These are phyloP conservation scores for Cephus rjabovi DNA, from an alignment of 2,888 invertebrate species.

Conservation along the genomic window DNA sequence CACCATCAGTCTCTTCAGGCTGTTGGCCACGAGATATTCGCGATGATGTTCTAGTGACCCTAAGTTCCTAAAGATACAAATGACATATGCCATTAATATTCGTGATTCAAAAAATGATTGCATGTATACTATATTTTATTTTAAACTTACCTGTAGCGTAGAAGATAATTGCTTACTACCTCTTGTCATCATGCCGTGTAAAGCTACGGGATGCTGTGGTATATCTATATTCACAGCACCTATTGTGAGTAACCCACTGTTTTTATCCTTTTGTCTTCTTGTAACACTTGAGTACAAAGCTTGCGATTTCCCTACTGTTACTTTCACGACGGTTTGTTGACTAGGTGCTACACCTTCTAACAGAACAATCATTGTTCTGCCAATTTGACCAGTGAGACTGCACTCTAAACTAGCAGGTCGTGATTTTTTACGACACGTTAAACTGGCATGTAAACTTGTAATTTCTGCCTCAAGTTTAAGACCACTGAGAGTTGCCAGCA, in stretches of 20 bases:
- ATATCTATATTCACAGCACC: slow-evolving; percentile 94
- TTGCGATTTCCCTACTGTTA: slow-evolving; percentile 92
- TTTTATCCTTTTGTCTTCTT: slow-evolving; percentile 81
- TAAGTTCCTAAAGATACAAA: slow-evolving; percentile 72
- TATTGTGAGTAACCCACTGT: slow-evolving; percentile 84
- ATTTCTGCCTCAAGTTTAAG: slow-evolving; percentile 95
- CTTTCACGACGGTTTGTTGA: slow-evolving; percentile 94
- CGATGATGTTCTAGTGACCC: slow-evolving; percentile 84
- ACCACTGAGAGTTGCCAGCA: slow-evolving; percentile 92
- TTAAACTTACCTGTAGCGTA: slow-evolving; percentile 79
- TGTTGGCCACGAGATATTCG: slow-evolving; percentile 77
- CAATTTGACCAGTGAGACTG: slow-evolving; percentile 89
- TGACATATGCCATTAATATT: neutral
- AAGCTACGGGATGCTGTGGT: slow-evolving; percentile 97
- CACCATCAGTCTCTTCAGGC: slow-evolving; percentile 68
- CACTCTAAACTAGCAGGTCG: slow-evolving; percentile 79
- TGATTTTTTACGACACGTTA: slow-evolving; percentile 90
- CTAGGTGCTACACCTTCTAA: slow-evolving; percentile 91
- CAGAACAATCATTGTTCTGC: slow-evolving; percentile 90
- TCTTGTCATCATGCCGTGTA: slow-evolving; percentile 98
- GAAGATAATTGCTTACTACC: slow-evolving; percentile 93
- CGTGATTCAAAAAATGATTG: slow-evolving; percentile 8
- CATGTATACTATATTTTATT: slow-evolving; percentile 2
- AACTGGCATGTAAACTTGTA: slow-evolving; percentile 89
- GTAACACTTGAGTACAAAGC: slow-evolving; percentile 90